Conservation (phyloP, 2,888 invertebrate species). For the Drosophila borealis region DNA sequence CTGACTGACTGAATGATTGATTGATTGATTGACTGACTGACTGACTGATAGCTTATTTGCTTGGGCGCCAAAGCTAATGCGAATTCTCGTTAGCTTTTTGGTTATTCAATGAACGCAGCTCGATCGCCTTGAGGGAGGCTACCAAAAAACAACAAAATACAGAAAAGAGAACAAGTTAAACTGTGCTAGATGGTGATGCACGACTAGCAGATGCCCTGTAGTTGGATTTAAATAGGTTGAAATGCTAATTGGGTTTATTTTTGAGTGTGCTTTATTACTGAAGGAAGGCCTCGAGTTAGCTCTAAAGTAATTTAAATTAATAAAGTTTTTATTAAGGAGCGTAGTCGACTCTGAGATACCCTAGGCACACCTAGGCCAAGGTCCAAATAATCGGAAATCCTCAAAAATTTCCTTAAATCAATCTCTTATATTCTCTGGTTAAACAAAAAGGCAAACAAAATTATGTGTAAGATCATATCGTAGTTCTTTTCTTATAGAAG, state of each 20-base stretch:
- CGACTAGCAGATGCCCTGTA: constrained; percentile 1
- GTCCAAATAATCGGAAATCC: too few relatives aligned
- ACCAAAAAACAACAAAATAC: constrained; percentile 4
- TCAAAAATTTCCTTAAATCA: too few relatives aligned
- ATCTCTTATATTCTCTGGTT: too few relatives aligned
- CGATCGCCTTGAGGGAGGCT: constrained; percentile 42
- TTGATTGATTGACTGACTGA: constrained; percentile 46
- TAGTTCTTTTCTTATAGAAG: too few relatives aligned
- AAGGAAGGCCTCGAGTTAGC: too few relatives aligned
- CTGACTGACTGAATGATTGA: constrained; percentile 31
- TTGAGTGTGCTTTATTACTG: too few relatives aligned
- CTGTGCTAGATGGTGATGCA: fast-evolving
- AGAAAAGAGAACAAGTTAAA: not conserved
- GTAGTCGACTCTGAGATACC: too few relatives aligned
- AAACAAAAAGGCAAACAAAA: too few relatives aligned
- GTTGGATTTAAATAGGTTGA: fast-evolving
- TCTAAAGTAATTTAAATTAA: too few relatives aligned
- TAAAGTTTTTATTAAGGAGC: too few relatives aligned
- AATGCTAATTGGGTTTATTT: not conserved
- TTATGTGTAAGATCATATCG: too few relatives aligned
- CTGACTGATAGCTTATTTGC: constrained; percentile 52
- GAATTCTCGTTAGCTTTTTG: constrained; percentile 46
- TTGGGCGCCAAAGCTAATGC: constrained; percentile 47
- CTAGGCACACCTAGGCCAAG: not conserved
- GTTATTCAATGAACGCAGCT: constrained; percentile 55